phyloP scores from a whole-genome alignment of 2,797 vertebrate species.

The Cichlasoma orientale region DNA sequence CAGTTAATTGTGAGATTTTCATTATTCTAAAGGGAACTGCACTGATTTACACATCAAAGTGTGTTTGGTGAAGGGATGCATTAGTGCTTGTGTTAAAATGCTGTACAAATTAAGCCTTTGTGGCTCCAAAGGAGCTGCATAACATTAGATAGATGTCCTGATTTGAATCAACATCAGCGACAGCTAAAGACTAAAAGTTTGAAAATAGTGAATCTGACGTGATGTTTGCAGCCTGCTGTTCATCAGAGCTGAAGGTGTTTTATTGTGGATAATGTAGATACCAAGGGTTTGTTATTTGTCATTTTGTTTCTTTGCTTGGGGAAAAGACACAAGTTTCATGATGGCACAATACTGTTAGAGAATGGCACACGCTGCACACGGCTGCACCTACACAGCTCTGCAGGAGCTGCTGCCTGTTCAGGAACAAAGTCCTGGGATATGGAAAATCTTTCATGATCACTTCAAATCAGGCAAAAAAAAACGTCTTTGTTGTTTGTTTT shows the following conservation, averaged over 20 bases:
- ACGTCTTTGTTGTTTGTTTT: neutral
- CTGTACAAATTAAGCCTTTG: neutral
- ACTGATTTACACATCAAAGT: too few species aligned
- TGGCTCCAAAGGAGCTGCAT: neutral
- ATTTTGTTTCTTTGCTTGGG: neutral
- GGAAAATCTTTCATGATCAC: neutral
- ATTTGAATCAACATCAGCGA: neutral
- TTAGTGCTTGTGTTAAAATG: neutral
- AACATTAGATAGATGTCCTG: neutral
- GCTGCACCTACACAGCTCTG: neutral
- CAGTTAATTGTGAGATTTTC: neutral
- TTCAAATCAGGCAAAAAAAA: neutral
- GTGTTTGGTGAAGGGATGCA: neutral
- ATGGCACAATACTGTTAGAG: slow-evolving; percentile 25
- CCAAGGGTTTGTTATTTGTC: neutral
- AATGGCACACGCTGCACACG: neutral
- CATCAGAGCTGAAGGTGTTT: neutral
- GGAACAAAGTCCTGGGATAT: neutral
- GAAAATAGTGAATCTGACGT: neutral
- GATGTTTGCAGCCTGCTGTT: neutral
- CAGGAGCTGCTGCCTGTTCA: neutral
- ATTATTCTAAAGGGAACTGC: neutral
- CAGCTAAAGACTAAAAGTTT: neutral
- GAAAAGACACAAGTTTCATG: slow-evolving; percentile 13
- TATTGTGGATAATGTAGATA: neutral